These are phyloP conservation scores for Lasius platythorax DNA, from an alignment of 2,888 invertebrate species.

Conservation along the genomic window DNA sequence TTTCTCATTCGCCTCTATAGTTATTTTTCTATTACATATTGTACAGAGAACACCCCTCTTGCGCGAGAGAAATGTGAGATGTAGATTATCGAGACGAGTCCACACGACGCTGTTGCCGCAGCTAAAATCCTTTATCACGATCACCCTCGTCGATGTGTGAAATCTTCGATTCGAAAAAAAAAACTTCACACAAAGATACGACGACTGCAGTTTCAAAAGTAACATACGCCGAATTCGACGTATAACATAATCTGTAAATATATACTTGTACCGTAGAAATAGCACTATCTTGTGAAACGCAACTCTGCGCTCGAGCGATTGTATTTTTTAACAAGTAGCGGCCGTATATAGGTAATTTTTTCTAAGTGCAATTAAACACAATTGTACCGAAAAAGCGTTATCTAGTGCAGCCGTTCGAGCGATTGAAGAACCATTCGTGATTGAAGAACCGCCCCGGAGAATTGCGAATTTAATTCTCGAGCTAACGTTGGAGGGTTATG, in stretches of 20 bases:
- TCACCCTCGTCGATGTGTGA: slow-evolving; percentile 27
- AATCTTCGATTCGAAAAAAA: slow-evolving; percentile 7
- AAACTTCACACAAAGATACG: background rate
- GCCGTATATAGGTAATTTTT: background rate
- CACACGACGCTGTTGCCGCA: slow-evolving; percentile 22
- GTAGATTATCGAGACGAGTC: background rate
- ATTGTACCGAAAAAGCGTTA: slow-evolving; percentile 22
- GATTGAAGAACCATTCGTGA: background rate
- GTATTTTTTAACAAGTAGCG: slow-evolving; percentile 35
- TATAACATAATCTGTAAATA: slow-evolving; percentile 47
- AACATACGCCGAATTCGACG: slow-evolving; percentile 11
- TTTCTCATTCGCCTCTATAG: background rate
- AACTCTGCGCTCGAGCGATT: slow-evolving; percentile 19
- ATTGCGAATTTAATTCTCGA: slow-evolving; percentile 17
- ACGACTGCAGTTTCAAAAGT: background rate
- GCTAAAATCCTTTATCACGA: background rate
- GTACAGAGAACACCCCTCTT: slow-evolving; percentile 14
- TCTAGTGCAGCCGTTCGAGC: slow-evolving; percentile 15
- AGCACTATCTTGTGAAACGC: slow-evolving; percentile 3
- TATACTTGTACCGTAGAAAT: slow-evolving; percentile 25
- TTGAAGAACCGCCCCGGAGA: slow-evolving; percentile 5
- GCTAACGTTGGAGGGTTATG: background rate
- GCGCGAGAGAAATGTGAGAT: slow-evolving; percentile 6
- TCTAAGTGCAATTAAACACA: slow-evolving; percentile 44
- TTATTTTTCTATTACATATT: slow-evolving; percentile 34